Evolutionary conservation across 1,140 invertebrate species (phyloP).

Genomic region (Drosophila virilis): DNA sequence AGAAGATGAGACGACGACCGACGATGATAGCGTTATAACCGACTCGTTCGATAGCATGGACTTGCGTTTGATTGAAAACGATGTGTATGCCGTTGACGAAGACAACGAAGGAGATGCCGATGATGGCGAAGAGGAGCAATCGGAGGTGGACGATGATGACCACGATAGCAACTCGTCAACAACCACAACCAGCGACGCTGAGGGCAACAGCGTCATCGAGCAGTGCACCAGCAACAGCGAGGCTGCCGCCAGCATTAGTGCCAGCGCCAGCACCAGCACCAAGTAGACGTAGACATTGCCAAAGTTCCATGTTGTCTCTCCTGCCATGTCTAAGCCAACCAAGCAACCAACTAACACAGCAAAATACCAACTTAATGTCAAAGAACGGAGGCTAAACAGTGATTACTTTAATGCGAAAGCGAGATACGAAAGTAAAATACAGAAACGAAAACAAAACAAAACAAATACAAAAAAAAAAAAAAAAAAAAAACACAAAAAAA

Average conservation of each 20-base stretch:
- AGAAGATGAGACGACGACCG: constrained; percentile 72
- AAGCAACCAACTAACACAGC: constrained; percentile 46
- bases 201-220: constrained; percentile 79
- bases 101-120: constrained; percentile 63
- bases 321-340: constrained; percentile 49
- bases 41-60: constrained; percentile 74
- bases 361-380: constrained; percentile 72
- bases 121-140: constrained; percentile 54
- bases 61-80: constrained; percentile 68
- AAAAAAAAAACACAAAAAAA: constrained; percentile 25
- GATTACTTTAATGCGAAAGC: constrained; percentile 66
- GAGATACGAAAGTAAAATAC: constrained; percentile 44
- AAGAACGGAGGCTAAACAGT: constrained; percentile 81
- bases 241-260: constrained; percentile 54
- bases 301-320: constrained; percentile 38
- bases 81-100: constrained; percentile 60
- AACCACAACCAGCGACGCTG: constrained; percentile 67
- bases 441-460: constrained; percentile 32
- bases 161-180: constrained; percentile 59
- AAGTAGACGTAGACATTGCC: constrained; percentile 44
- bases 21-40: constrained; percentile 74
- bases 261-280: constrained; percentile 49
- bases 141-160: constrained; percentile 42
- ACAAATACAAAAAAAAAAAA: constrained; percentile 18
- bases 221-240: constrained; percentile 75